Base-by-base conservation (phyloP, 2,797 vertebrate genomes). In the Sparidentex hasta region DNA sequence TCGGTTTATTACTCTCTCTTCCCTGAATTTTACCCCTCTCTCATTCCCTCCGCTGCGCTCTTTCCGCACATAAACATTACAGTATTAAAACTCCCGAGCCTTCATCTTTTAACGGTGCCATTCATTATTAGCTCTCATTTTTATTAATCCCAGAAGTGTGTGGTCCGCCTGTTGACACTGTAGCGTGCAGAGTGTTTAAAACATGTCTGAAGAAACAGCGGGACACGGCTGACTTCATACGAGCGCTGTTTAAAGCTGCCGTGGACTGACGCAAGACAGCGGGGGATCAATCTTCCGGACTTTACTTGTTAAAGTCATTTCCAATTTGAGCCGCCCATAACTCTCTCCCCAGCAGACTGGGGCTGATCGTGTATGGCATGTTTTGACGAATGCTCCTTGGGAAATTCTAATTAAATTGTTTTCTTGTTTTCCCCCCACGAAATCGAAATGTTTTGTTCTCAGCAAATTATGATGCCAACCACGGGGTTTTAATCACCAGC, bases 91-190 rank as follows among this genome's bases (percentile, higher is more conserved):
- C 77, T 78, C 76, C 51, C 11, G 11, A 51, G 78, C 71, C 69
- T 84, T 69, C 73, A 63, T 88, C 76, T 86, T 82, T 86, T 77
- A 85, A 71, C 46, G 0, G 55, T 55, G 71, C 64, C 73, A 71
- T 85, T 80, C 74, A 80, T 87, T 87, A 88, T 80, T 78, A 78
- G 44, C 65, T 55, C 23, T 55, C 3, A 1, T 74, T 87, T 38
- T 87, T 83, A 88, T 91, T 87, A 88, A 88, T 90, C 88, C 72
- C 87, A 87, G 67, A 84, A 76, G 78, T 77, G 86, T 89, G 92
- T 85, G 90, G 83, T 86, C 81, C n/a, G 78, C 56, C 69, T 84
- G 74, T 88, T 88, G 85, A 90, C 73, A 82, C 78, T 78, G 71
- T 52, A 74, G 58, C 78, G 16, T 78, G 75, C 54, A 38, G 58